These are phyloP conservation scores for Oophaga sylvatica DNA, from an alignment of 2,797 vertebrate genomes.

Conservation along the genomic window DNA sequence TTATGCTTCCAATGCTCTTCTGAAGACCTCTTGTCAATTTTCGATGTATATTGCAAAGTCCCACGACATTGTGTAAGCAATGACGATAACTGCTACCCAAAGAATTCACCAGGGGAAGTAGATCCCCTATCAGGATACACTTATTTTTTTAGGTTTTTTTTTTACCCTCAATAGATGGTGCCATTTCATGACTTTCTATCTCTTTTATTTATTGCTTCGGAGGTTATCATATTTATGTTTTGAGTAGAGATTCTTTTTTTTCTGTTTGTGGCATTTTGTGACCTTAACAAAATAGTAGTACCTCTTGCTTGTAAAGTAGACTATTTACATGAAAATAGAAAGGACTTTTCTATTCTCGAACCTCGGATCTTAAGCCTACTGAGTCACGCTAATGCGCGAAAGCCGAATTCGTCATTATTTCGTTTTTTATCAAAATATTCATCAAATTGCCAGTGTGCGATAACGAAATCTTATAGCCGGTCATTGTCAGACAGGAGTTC, in stretches of 20 bases:
- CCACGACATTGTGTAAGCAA: neutral
- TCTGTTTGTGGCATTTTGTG: neutral
- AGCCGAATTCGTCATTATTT: neutral
- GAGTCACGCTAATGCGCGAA: neutral
- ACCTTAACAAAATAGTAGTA: neutral
- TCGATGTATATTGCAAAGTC: neutral
- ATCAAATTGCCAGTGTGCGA: neutral
- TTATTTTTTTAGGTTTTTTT: neutral
- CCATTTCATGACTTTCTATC: neutral
- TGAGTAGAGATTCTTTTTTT: constrained; percentile 14
- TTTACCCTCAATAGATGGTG: neutral
- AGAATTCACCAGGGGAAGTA: neutral
- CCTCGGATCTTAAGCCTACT: neutral
- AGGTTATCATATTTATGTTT: neutral
- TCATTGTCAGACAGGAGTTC: constrained; percentile 17
- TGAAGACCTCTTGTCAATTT: neutral
- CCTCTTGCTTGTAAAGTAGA: constrained; percentile 9
- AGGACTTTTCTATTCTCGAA: neutral
- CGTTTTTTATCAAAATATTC: constrained; percentile 5
- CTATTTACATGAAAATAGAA: constrained; percentile 35
- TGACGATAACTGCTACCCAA: neutral
- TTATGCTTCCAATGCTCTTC: neutral
- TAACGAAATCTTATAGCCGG: neutral
- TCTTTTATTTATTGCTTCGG: neutral
- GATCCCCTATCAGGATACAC: neutral